Base-by-base conservation (phyloP, 1,140 invertebrate genomes). In the Elymnias hypermnestra region DNA sequence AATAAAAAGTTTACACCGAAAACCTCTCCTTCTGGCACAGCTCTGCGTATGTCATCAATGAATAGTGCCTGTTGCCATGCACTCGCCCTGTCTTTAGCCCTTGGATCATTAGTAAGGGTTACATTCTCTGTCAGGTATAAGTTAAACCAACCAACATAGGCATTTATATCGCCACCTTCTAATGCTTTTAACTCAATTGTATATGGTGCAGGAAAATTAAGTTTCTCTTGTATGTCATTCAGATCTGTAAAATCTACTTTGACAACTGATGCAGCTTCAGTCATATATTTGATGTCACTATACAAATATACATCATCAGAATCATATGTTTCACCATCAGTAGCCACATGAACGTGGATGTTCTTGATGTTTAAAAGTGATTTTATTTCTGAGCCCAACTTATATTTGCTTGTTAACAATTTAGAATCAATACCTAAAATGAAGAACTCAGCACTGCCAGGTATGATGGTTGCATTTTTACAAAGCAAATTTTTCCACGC, bases 51-150 rank as follows among this genome's bases (percentile, higher is more conserved):
- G 22, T 63, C 64, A 39, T 87, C 71, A 63, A 88, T 89, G 64
- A 92, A 94, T 13, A 94, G 77, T 13, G 92, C 92, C 68, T 93
- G 91, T 68, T 95, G 92, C 94, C 94, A 95, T 62, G 93, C 93
- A 50, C 87, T 89, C 14, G 87, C 84, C 40, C 79, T 65, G 5
- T 82, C 83, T 3, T 84, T 77, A 7, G 88, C 64, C 36, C 51
- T 65, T 2, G 87, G 88, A 62, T 89, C 66, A 10, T 83, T 88
- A 17, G 87, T 89, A 21, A 94, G 81, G 2, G 67, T 87, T 14
- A 90, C 88, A 26, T 89, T 86, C 9, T 92, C 88, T 62, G 92
- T 90, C n/a, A 95, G 78, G 66, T 91, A 70, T 36, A 95, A 82
- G 63, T 92, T 90, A 77, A 94, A 95, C 91, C 91, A 94, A 6